Evolutionary conservation across 2,113 vertebrate genomes (phyloP), one percentile per base, ranked within the genome.

Genomic region (Leptobrachium leishanense): DNA sequence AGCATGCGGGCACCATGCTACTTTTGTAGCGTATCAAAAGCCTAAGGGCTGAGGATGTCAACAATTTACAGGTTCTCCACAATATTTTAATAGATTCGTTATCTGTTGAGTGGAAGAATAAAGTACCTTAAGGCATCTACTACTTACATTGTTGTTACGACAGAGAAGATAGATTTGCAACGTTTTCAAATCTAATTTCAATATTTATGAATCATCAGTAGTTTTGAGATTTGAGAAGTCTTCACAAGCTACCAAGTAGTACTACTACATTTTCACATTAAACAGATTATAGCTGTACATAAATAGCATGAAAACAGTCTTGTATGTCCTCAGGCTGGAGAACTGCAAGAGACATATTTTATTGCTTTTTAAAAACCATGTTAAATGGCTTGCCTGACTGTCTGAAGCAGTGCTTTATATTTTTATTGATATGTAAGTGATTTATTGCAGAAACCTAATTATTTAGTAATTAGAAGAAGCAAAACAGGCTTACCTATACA

Each of bases 241-340:
- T 42, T 5, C 64, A 40, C 31, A 40, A 66, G 64, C 6, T 9
- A 66, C 4, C 64, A 66, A 66, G 64, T 9, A 43, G 66, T 15
- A 54, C 31, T 9, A 43, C 41, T 15, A 54, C 31, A 42, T 13
- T 63, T 43, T 65, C 39, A 65, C 63, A 66, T 66, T 11, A 75
- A 40, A n/a, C 10, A 12, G 53, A 57, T 46, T 20, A 65, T 6
- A 13, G 41, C 10, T 40, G 31, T 50, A 39, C 55, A 72, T 43
- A 79, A 64, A 64, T 53, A 64, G 68, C 50, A 71, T 20, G 53
- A 63, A 31, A 44, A 70, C 76, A 50, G 13, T 13, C 43, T 40
- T 41, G 55, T 64, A 42, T 64, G 57, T 50, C 57, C 43, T 43
- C 76, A 50, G 68, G 76, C 68, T 57, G 39, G 39, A 54, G n/a